A percentile compares a stretch with the other conserved stretches of the same genome.
Conservation (phyloP, 2,797 vertebrate species). For the Uromys caudimaculatus region DNA sequence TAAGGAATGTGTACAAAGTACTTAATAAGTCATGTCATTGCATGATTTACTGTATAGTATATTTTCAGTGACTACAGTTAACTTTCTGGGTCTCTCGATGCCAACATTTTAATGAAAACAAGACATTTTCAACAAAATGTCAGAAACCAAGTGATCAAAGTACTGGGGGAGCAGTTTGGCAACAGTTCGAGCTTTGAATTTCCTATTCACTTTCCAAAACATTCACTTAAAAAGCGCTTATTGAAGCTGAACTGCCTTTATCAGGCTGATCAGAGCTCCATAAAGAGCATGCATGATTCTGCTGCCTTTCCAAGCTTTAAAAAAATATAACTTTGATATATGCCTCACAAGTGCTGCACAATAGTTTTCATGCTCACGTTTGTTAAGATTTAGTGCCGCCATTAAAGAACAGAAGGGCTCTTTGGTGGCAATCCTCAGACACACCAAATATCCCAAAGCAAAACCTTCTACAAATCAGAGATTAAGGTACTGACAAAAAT, state of each 20-base stretch:
- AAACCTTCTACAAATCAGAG: constrained; percentile 90
- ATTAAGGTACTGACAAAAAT: constrained; percentile 90
- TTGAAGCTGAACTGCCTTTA: constrained; percentile 91
- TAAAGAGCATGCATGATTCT: constrained; percentile 91
- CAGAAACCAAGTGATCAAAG: constrained; percentile 89
- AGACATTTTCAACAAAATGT: constrained; percentile 89
- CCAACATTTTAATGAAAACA: constrained; percentile 90
- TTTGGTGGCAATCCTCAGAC: constrained; percentile 89
- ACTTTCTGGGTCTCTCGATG: constrained; percentile 86
- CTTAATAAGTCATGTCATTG: constrained; percentile 87
- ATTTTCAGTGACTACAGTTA: constrained; percentile 86
- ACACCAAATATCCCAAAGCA: constrained; percentile 90
- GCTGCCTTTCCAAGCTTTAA: constrained; percentile 87
- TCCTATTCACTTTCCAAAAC: constrained; percentile 89
- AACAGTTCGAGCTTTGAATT: constrained; percentile 89
- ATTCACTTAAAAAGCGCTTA: constrained; percentile 90
- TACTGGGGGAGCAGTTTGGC: constrained; percentile 87
- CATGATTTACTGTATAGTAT: constrained; percentile 83
- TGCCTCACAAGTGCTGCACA: constrained; percentile 87
- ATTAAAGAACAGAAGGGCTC: constrained; percentile 89
- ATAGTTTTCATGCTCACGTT: constrained; percentile 91
- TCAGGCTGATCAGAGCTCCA: constrained; percentile 90
- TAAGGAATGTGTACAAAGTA: constrained; percentile 85
- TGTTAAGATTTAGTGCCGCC: constrained; percentile 89
- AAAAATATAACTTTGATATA: constrained; percentile 90